These are phyloP conservation scores for Prolemur simus DNA, from an alignment of 2,113 vertebrate species.

Conservation along the genomic window DNA sequence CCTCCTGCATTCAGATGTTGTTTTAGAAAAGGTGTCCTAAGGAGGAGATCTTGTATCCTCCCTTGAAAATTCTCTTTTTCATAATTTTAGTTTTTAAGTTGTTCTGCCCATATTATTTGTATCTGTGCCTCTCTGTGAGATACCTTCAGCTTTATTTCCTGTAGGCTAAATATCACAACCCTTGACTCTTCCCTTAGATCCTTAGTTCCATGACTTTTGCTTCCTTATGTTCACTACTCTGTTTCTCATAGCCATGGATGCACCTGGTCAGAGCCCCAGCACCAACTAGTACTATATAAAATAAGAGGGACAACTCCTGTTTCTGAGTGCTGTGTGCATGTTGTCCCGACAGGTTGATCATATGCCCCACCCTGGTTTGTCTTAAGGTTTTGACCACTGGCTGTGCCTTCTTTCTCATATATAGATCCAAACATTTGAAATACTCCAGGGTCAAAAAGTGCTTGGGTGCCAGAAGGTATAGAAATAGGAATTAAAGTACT, in stretches of 20 bases:
- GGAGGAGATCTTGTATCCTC: background rate
- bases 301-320: background rate
- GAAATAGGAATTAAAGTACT: background rate
- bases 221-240: background rate
- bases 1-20: background rate
- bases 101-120: background rate
- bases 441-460: background rate
- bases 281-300: background rate
- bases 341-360: background rate
- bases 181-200: background rate
- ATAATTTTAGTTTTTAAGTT: background rate
- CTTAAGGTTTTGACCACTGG: background rate
- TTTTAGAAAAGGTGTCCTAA: background rate
- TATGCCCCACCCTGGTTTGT: background rate
- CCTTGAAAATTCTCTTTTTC: background rate
- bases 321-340: background rate
- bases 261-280: background rate
- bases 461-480: background rate
- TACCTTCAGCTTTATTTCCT: background rate
- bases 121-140: background rate
- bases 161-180: background rate
- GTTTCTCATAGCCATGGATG: background rate
- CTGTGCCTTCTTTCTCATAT: background rate
- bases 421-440: background rate
- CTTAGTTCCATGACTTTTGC: background rate